Conservation (phyloP, 92 coral and sea anemone species). For the Hydrozoanthus gracilis region DNA sequence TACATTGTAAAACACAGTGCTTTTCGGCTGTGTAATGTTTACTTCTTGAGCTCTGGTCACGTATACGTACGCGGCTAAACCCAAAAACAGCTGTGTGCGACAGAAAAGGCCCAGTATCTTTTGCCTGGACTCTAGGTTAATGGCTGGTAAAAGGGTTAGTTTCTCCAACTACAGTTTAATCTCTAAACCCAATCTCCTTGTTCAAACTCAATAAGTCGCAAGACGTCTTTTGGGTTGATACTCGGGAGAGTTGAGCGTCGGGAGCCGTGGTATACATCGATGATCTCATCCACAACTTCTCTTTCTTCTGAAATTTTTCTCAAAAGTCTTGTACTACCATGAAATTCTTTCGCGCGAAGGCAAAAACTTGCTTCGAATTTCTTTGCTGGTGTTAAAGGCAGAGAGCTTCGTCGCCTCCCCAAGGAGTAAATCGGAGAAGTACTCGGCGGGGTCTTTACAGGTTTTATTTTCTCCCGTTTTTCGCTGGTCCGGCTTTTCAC, state of each 20-base stretch:
- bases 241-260: background rate
- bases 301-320: constrained; percentile 21
- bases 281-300: background rate
- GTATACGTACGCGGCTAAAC: too few relatives aligned
- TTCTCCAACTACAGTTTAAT: background rate
- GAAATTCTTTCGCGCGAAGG: constrained; percentile 9
- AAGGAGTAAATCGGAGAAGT: too few relatives aligned
- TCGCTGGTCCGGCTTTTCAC: background rate
- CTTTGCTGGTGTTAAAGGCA: background rate
- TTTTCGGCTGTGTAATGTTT: too few relatives aligned
- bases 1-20: too few relatives aligned
- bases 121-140: too few relatives aligned
- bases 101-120: too few relatives aligned
- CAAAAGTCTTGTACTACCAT: constrained; percentile 5
- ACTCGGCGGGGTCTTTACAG: background rate
- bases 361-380: background rate
- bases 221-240: constrained; percentile 17
- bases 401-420: background rate
- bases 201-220: background rate
- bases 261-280: background rate
- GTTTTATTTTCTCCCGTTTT: background rate
- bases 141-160: too few relatives aligned
- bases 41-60: too few relatives aligned
- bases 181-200: constrained; percentile 27
- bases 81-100: too few relatives aligned